Percentiles rank a stretch among this genome's conserved stretches.
Conservation (phyloP, 2,888 invertebrate genomes). For the Oscheius sp. region DNA sequence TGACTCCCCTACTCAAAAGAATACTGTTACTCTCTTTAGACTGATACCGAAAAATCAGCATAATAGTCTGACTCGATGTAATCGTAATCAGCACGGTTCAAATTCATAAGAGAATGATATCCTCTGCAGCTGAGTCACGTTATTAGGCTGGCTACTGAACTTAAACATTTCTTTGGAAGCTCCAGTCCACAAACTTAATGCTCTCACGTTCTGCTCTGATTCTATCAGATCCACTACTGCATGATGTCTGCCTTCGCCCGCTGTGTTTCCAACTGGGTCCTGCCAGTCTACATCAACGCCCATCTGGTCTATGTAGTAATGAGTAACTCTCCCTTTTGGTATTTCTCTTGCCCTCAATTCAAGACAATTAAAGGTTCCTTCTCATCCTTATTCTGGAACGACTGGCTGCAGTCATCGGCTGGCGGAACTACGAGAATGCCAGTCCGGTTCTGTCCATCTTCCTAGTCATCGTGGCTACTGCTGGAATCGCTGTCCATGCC, state of each 20-base stretch:
- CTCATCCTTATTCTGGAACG: slow-evolving; percentile 6
- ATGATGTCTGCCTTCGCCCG: slow-evolving; percentile 8
- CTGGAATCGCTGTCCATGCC: slow-evolving; percentile 11
- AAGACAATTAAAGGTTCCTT: not conserved
- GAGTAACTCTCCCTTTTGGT: slow-evolving; percentile 18
- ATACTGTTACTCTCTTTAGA: no score
- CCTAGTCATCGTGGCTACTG: not conserved
- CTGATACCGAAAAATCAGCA: no score
- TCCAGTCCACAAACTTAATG: no score
- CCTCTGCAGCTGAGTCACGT: no score
- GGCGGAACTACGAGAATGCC: slow-evolving; percentile 9
- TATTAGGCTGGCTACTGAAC: no score
- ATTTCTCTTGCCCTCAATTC: not conserved
- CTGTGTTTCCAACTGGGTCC: slow-evolving; percentile 2
- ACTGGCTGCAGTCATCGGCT: slow-evolving; percentile 16
- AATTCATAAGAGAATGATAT: no score
- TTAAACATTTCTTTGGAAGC: no score
- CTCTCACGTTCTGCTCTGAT: no score
- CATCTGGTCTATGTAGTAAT: slow-evolving; percentile 10
- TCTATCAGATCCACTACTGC: not conserved
- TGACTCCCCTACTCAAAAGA: no score
- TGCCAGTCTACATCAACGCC: slow-evolving; percentile 10
- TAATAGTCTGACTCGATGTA: no score
- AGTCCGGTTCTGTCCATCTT: slow-evolving; percentile 13
- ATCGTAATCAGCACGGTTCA: no score